Evolutionary conservation across 2,888 invertebrate species (phyloP).

Genomic region (Aplocera efformata): DNA sequence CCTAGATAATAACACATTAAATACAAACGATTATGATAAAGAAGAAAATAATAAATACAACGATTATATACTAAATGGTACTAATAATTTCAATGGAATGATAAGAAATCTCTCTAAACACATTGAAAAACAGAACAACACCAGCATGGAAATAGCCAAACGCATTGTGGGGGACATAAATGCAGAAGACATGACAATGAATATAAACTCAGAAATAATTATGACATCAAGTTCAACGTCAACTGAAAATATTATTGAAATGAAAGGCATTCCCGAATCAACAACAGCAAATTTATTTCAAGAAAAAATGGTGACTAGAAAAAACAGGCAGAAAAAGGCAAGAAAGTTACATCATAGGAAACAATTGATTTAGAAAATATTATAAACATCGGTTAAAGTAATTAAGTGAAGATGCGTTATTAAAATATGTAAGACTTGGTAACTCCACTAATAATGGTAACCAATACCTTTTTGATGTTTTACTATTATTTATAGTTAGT

Average conservation of each 20-base stretch:
- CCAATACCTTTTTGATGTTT: too few species aligned
- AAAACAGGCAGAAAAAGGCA: conserved; percentile 37
- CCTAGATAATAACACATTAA: conserved; percentile 7
- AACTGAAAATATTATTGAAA: not conserved
- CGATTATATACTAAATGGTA: conserved; percentile 24
- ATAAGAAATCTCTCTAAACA: conserved; percentile 48
- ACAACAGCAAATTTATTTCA: conserved; percentile 7
- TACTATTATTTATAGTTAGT: too few species aligned
- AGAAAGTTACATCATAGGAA: conserved; percentile 37
- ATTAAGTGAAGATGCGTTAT: conserved; percentile 5
- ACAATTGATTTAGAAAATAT: conserved; percentile 25
- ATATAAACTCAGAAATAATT: conserved; percentile 1
- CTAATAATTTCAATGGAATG: conserved; percentile 38
- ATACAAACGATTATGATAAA: conserved; percentile 34
- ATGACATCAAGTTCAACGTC: not conserved
- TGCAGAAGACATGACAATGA: not conserved
- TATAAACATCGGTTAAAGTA: conserved; percentile 7
- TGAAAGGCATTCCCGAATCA: not conserved
- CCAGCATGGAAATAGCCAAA: conserved; percentile 48
- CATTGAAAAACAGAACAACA: conserved; percentile 57
- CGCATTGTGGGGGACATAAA: conserved; percentile 28
- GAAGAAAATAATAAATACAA: conserved; percentile 37
- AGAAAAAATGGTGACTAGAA: conserved; percentile 31
- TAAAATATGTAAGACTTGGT: too few species aligned
- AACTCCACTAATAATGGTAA: too few species aligned